A percentile compares a stretch with the other conserved stretches of the same genome.
Evolutionary conservation across 1,140 invertebrate species (phyloP).

Genomic region (Proctacanthus coquilletti): DNA sequence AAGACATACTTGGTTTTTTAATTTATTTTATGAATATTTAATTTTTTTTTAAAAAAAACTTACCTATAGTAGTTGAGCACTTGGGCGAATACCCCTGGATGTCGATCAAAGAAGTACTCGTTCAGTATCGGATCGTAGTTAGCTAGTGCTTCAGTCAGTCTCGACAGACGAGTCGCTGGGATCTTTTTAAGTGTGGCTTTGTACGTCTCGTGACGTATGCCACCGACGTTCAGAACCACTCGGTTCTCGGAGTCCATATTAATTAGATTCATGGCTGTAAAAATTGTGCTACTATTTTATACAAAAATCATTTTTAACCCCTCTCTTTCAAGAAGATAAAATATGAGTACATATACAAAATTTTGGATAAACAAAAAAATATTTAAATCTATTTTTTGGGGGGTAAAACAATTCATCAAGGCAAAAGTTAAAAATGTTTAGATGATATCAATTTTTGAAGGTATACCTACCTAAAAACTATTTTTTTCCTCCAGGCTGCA

Average conservation of each 20-base stretch:
- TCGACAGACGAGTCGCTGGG: conserved; percentile 76
- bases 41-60: conserved; percentile 7
- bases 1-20: background rate
- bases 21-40: background rate
- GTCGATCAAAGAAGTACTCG: conserved; percentile 98
- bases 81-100: conserved; percentile 94
- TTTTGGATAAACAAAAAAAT: no score
- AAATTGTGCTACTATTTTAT: no score
- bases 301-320: no score
- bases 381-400: no score
- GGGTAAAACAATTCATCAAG: no score
- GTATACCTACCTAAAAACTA: no score
- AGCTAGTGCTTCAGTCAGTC: conserved; percentile 75
- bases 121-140: conserved; percentile 94
- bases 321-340: no score
- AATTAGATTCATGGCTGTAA: conserved; percentile 56
- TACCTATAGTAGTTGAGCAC: conserved; percentile 79
- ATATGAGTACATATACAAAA: no score
- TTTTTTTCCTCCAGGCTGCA: no score
- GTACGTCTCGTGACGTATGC: conserved; percentile 93
- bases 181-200: conserved; percentile 88
- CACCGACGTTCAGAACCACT: conserved; percentile 95
- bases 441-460: no score
- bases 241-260: conserved; percentile 92
- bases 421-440: no score